phyloP scores from a whole-genome alignment of 2,888 invertebrate genomes.

The Plebejus melissa region DNA sequence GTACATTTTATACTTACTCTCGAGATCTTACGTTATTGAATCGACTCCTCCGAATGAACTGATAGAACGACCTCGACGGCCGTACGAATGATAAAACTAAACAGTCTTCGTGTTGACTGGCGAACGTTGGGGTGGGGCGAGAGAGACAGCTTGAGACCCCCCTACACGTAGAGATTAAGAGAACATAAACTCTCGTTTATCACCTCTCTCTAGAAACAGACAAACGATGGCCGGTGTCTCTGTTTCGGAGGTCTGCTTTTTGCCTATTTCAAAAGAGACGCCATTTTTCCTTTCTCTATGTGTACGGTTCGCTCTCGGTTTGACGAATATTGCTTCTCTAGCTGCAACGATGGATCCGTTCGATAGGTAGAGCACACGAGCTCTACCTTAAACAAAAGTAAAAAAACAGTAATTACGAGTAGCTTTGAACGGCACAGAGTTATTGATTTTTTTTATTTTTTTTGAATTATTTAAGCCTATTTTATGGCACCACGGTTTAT shows the following conservation, averaged over 20 bases:
- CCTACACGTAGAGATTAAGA: conserved; percentile 29
- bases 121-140: conserved; percentile 54
- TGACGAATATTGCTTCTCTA: conserved; percentile 25
- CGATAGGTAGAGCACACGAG: neutral
- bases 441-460: neutral
- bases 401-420: neutral
- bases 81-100: conserved; percentile 60
- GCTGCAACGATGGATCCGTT: conserved; percentile 7
- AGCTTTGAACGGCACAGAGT: neutral
- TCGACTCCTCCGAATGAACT: conserved; percentile 44
- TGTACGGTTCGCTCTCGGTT: neutral
- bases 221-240: neutral
- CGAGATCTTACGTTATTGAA: conserved; percentile 65
- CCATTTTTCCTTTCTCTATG: neutral
- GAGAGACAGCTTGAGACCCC: conserved; percentile 66
- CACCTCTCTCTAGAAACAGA: conserved; percentile 1
- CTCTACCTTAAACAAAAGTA: neutral
- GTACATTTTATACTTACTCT: conserved; percentile 77
- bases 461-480: neutral
- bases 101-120: conserved; percentile 75
- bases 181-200: neutral
- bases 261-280: neutral
- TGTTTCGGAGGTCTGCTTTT: neutral
- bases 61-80: conserved; percentile 60
- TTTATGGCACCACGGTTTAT: neutral